Evolutionary conservation across 2,113 vertebrate genomes (phyloP).

Genomic region (Bos indicus): DNA sequence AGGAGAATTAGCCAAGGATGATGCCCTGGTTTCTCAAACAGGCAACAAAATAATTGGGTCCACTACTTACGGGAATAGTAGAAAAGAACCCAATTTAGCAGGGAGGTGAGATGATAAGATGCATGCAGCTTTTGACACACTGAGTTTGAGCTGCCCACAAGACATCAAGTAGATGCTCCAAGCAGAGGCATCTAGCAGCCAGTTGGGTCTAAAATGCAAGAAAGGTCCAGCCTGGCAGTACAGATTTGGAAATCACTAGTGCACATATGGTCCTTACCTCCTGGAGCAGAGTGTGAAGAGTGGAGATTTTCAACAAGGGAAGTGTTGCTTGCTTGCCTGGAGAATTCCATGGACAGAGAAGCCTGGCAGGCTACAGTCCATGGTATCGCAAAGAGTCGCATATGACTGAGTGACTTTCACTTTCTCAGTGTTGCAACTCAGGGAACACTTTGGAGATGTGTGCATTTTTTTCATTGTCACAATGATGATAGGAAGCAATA

Average conservation of each 20-base stretch:
- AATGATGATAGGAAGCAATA: background rate
- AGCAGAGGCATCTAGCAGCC: background rate
- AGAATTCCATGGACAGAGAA: background rate
- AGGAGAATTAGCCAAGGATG: background rate
- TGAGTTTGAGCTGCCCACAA: background rate
- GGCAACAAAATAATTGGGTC: background rate
- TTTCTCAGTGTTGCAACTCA: background rate
- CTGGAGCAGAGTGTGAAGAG: background rate
- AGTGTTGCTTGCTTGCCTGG: background rate
- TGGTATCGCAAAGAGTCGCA: background rate
- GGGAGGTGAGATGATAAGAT: background rate
- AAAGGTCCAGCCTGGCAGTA: background rate
- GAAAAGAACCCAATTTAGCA: background rate
- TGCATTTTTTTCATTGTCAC: background rate
- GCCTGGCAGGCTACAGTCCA: background rate
- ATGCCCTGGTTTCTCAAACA: background rate
- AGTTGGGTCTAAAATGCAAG: background rate
- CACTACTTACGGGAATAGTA: accelerated
- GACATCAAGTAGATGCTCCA: background rate
- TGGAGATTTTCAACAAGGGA: background rate
- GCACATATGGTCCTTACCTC: background rate
- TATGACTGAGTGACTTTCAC: background rate
- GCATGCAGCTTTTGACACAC: background rate
- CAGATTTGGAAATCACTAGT: background rate
- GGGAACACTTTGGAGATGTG: background rate